Base-by-base conservation (phyloP, 2,797 vertebrate genomes). In the Alauda arvensis region DNA sequence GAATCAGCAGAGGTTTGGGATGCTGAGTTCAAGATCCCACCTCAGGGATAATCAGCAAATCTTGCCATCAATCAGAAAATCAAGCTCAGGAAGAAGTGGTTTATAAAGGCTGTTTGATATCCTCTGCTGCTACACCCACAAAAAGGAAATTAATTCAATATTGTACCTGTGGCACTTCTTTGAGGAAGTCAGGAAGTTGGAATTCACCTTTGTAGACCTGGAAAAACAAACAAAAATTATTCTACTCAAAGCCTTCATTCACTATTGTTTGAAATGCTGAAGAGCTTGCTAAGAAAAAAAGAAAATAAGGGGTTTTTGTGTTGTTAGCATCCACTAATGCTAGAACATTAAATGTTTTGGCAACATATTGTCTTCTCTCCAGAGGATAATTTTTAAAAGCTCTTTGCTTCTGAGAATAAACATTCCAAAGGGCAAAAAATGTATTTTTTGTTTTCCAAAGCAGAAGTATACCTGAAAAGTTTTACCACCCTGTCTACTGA, bases 121-220 rank as follows among this genome's bases (percentile, higher is more conserved):
- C 4, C n/a, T 20, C 59, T 72, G 51, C 45, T 10, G 3, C 57
- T 63, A 66, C 21, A 53, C 26, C 25, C 4, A 1, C 20, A 70
- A 31, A 77, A 77, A 92, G 20, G 51, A 70, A 70, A 84, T 17
- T 1, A 65, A 59, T 34, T 20, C 70, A 79, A 82, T 95, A 98
- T 96, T 92, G 94, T 99, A 99, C 99, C 99, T 99, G 98, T 95
- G 98, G 97, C 93, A 98, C 98, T 80, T 97, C 97, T 95, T 97
- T 97, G 49, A 98, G 97, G 96, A 99, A 99, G 94, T 99, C 99
- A 89, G 99, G 99, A 75, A 99, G 98, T 94, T 99, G 98, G 98
- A 99, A 99, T 98, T 99, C 99, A 96, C 99, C 99, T 97, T 99
- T 99, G 96, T 98, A 98, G 90, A 99, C 98, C 99, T 99, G 95